Percentiles rank a stretch among this genome's conserved stretches.
These are phyloP conservation scores for Hydrozoanthus tunicans DNA, from an alignment of 64 coral and sea anemone species.

Conservation along the genomic window DNA sequence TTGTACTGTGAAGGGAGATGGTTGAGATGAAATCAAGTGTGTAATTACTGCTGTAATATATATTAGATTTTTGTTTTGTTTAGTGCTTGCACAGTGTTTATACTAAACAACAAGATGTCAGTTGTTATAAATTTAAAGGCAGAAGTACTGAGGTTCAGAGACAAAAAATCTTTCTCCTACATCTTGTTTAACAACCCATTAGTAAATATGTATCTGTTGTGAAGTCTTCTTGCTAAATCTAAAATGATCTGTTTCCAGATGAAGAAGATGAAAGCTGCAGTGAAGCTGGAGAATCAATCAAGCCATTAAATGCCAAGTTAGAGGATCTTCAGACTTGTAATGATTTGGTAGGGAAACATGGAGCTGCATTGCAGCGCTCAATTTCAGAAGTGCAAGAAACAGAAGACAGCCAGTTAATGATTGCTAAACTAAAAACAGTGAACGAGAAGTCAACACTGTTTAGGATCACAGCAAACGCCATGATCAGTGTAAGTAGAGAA, in stretches of 20 bases:
- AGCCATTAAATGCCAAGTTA: constrained; percentile 86
- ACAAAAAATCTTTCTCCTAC: background rate
- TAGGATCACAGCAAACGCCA: constrained; percentile 98
- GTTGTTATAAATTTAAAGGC: background rate
- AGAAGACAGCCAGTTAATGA: constrained; percentile 65
- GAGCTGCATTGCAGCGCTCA: constrained; percentile 82
- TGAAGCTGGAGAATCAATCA: constrained; percentile 75
- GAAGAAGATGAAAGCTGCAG: constrained; percentile 86
- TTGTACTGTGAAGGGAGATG: constrained; percentile 20
- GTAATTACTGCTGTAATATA: background rate
- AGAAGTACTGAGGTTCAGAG: background rate
- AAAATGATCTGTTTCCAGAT: constrained; percentile 65
- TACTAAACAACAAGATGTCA: background rate
- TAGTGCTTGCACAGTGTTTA: background rate
- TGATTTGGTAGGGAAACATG: constrained; percentile 99
- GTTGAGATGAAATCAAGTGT: background rate
- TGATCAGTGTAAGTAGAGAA: constrained; percentile 97
- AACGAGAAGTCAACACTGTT: constrained; percentile 99
- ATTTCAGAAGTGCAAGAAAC: constrained; percentile 95
- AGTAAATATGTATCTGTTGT: background rate
- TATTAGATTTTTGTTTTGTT: background rate
- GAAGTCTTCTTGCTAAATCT: background rate
- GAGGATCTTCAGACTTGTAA: constrained; percentile 98
- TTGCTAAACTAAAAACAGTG: constrained; percentile 85
- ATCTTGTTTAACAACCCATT: no score